Evolutionary conservation across 2,113 vertebrate genomes (phyloP).

Genomic region (Oncorhynchus tshawytscha): DNA sequence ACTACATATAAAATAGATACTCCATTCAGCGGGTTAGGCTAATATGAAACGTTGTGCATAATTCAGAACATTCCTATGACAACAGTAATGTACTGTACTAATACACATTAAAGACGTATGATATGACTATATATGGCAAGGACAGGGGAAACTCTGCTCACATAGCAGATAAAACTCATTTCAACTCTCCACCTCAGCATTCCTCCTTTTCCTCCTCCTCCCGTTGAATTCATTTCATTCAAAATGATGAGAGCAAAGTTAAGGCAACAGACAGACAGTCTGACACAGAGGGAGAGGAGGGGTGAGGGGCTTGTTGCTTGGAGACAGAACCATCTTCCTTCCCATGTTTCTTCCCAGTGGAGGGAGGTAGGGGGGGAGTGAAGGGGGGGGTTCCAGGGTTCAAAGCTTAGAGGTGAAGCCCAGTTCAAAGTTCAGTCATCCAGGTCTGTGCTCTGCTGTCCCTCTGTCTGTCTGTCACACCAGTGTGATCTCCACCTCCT

Average conservation of each 20-base stretch:
- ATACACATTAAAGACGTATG: constrained; percentile 80
- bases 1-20: constrained; percentile 75
- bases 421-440: neutral
- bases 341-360: constrained; percentile 33
- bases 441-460: neutral
- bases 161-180: constrained; percentile 39
- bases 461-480: constrained; percentile 75
- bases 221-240: constrained; percentile 26
- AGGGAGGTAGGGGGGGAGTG: constrained; percentile 8
- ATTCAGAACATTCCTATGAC: constrained; percentile 83
- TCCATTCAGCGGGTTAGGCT: constrained; percentile 68
- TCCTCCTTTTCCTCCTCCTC: neutral
- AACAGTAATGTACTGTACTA: constrained; percentile 99
- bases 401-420: constrained; percentile 22
- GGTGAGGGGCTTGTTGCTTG: constrained; percentile 34
- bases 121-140: constrained; percentile 66
- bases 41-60: constrained; percentile 70
- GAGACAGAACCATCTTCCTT: constrained; percentile 28
- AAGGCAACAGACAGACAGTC: constrained; percentile 65
- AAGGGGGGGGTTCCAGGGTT: neutral
- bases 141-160: constrained; percentile 41
- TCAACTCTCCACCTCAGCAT: constrained; percentile 19
- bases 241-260: constrained; percentile 50
- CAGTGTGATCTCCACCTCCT: constrained; percentile 95
- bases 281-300: constrained; percentile 35